A percentile compares a stretch with the other conserved stretches of the same genome.
phyloP scores from a whole-genome alignment of 2,113 vertebrate species.

The Microcebus jonahi region DNA sequence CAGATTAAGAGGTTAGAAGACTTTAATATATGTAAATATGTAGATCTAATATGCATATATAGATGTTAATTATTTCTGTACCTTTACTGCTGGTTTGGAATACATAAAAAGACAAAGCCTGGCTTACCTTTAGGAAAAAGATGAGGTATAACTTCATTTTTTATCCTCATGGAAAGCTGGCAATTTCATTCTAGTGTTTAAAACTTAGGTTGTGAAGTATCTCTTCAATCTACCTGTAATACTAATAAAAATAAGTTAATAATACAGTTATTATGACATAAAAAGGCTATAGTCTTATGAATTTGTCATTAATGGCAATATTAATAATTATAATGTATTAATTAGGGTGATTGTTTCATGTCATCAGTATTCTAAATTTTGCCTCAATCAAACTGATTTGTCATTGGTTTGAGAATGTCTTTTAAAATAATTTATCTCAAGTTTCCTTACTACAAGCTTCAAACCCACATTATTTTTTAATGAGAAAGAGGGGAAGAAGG shows the following conservation, averaged over 20 bases:
- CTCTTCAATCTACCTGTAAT: neutral
- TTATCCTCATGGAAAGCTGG: neutral
- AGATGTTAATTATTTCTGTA: neutral
- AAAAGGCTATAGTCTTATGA: conserved; percentile 25
- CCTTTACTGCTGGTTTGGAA: neutral
- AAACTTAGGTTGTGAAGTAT: neutral
- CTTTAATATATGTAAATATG: neutral
- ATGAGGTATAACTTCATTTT: neutral
- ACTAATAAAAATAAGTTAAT: conserved; percentile 43
- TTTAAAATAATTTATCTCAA: neutral
- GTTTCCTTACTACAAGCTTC: neutral
- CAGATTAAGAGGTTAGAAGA: neutral
- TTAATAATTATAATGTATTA: neutral
- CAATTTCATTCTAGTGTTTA: neutral
- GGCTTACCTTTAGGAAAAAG: neutral
- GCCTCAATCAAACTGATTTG: neutral
- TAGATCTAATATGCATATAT: too few relatives aligned
- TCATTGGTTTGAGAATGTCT: neutral
- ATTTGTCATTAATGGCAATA: neutral
- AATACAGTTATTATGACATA: neutral
- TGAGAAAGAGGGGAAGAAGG: too few relatives aligned
- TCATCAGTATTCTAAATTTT: neutral
- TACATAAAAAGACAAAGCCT: neutral
- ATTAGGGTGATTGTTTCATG: neutral
- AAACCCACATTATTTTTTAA: neutral